Percentiles rank a stretch among this genome's conserved stretches.
Evolutionary conservation across 2,113 vertebrate genomes (phyloP).

Genomic region (Chloropsis cyanopogon): DNA sequence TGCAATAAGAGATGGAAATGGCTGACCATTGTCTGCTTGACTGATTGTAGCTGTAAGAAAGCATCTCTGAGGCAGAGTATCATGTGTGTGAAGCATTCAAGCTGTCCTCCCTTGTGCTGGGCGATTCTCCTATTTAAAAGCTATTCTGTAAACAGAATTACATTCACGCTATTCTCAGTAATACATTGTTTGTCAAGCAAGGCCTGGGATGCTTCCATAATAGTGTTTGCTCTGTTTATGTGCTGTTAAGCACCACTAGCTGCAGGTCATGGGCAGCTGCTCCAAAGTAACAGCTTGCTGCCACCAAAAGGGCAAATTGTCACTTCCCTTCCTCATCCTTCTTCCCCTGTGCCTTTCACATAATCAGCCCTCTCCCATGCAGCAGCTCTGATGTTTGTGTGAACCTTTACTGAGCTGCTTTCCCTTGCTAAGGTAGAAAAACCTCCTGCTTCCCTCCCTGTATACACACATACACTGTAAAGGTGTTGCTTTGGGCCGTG

Average conservation of each 20-base stretch:
- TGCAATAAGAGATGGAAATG: slow-evolving; percentile 17
- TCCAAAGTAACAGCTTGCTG: slow-evolving; percentile 34
- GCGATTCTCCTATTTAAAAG: background rate
- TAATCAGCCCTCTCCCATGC: background rate
- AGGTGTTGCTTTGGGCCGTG: background rate
- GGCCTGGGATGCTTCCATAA: slow-evolving; percentile 21
- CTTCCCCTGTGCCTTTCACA: background rate
- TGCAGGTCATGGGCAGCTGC: slow-evolving; percentile 36
- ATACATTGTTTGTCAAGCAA: slow-evolving; percentile 1
- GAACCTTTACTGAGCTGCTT: background rate
- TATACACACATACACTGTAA: background rate
- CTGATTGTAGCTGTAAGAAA: slow-evolving; percentile 15
- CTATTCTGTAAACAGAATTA: background rate
- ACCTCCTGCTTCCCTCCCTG: background rate
- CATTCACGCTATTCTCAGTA: background rate
- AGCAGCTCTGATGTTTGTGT: background rate
- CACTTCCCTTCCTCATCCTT: background rate
- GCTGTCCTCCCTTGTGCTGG: background rate
- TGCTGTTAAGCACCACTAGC: background rate
- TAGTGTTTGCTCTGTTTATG: slow-evolving; percentile 10
- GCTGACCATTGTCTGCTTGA: slow-evolving; percentile 44
- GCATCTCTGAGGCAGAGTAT: slow-evolving; percentile 32
- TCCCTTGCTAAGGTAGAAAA: background rate
- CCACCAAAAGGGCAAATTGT: background rate
- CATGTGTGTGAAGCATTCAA: background rate